Evolutionary conservation across 2,113 vertebrate genomes (phyloP).

Genomic region (Xyliphius kryptos): DNA sequence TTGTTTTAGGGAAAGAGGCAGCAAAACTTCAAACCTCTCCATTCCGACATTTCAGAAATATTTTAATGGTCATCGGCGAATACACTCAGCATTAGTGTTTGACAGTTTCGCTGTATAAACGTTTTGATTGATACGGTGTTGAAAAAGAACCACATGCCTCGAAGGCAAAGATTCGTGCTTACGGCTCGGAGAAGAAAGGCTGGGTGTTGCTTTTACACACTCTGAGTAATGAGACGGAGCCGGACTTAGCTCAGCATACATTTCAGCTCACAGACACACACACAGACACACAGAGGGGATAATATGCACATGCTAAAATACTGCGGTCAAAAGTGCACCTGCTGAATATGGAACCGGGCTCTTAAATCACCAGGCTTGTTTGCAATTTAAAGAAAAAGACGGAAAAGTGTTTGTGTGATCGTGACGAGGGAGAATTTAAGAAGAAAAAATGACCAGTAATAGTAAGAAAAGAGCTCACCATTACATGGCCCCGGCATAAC

Average conservation of each 20-base stretch:
- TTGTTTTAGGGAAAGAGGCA: not conserved
- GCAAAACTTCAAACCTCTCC: conserved; percentile 17
- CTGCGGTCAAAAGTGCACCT: conserved; percentile 30
- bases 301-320: no score
- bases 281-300: conserved; percentile 12
- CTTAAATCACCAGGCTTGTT: no score
- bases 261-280: not conserved
- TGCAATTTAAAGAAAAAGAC: no score
- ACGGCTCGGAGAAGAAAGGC: conserved; percentile 20
- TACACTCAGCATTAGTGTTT: conserved; percentile 19
- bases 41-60: conserved; percentile 25
- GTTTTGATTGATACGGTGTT: conserved; percentile 27
- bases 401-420: no score
- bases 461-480: conserved; percentile 30
- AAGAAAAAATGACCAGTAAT: conserved; percentile 42
- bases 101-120: conserved; percentile 28
- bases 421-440: conserved; percentile 31
- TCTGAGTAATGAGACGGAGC: conserved; percentile 18
- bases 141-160: conserved; percentile 28
- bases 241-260: conserved; percentile 10
- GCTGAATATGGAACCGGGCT: conserved; percentile 13
- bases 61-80: conserved; percentile 15
- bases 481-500: conserved; percentile 6
- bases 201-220: conserved; percentile 23
- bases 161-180: conserved; percentile 4